phyloP scores from a whole-genome alignment of 1,140 invertebrate species.

The Meloidogyne floridensis region DNA sequence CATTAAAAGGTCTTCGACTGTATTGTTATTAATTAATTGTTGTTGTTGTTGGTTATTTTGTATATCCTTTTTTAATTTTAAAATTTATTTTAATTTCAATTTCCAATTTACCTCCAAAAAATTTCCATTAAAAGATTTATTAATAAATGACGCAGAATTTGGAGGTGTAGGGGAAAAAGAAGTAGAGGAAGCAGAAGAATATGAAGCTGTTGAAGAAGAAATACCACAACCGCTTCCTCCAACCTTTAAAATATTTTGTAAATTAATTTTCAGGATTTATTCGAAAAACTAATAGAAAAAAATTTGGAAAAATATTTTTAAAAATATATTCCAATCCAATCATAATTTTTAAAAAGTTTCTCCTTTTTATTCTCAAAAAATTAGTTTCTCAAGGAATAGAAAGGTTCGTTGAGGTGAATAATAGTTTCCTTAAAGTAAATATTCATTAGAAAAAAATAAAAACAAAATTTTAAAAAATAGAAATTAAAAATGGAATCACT shows the following conservation, averaged over 20 bases:
- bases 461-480: too few relatives aligned
- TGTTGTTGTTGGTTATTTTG: neutral
- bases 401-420: too few relatives aligned
- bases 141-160: conserved; percentile 1
- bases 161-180: neutral
- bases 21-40: neutral
- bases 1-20: neutral
- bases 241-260: neutral
- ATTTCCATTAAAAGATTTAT: conserved; percentile 4
- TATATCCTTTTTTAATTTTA: neutral
- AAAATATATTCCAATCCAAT: too few relatives aligned
- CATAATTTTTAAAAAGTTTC: too few relatives aligned
- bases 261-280: too few relatives aligned
- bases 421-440: too few relatives aligned
- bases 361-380: too few relatives aligned
- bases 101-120: neutral
- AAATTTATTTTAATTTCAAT: neutral
- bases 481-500: too few relatives aligned
- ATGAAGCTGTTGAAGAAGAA: conserved; percentile 9
- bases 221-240: neutral
- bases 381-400: too few relatives aligned
- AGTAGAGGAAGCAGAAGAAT: neutral
- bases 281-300: too few relatives aligned
- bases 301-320: too few relatives aligned
- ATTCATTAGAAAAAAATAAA: too few relatives aligned